A percentile compares a stretch with the other conserved stretches of the same genome.
These are phyloP conservation scores for Cryptotis parvus DNA, from an alignment of 2,113 vertebrate species.

Conservation along the genomic window DNA sequence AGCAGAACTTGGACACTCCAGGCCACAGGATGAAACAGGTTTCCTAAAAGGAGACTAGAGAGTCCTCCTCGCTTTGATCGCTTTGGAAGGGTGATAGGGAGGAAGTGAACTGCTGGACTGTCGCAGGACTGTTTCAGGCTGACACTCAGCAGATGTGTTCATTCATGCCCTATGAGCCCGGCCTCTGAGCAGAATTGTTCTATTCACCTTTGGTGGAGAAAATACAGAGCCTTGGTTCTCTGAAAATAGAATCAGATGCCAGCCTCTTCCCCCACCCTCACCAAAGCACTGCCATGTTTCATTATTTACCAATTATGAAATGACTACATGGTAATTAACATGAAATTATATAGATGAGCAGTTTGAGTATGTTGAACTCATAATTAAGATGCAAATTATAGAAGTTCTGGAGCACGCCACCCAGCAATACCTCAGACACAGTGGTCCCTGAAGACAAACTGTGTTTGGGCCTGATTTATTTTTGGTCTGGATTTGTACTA, in stretches of 20 bases:
- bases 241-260: constrained; percentile 36
- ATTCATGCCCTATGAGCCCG: background rate
- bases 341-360: constrained; percentile 54
- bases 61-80: constrained; percentile 5
- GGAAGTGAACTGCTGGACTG: background rate
- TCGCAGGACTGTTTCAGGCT: constrained; percentile 13
- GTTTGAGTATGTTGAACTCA: constrained; percentile 47
- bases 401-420: constrained; percentile 33
- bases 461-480: constrained; percentile 47
- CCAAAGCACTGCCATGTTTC: constrained; percentile 8
- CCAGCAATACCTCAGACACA: background rate
- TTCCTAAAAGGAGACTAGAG: background rate
- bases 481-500: background rate
- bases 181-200: background rate
- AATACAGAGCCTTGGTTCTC: constrained; percentile 42
- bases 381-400: constrained; percentile 59
- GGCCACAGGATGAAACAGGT: constrained; percentile 23
- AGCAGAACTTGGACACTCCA: constrained; percentile 23
- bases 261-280: background rate
- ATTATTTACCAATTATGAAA: constrained; percentile 58
- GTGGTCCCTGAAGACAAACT: constrained; percentile 42
- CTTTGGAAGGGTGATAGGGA: background rate
- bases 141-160: constrained; percentile 19
- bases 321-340: constrained; percentile 45
- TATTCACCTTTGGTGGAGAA: background rate